phyloP scores from a whole-genome alignment of 1,140 invertebrate genomes.

The Psix sp. region DNA sequence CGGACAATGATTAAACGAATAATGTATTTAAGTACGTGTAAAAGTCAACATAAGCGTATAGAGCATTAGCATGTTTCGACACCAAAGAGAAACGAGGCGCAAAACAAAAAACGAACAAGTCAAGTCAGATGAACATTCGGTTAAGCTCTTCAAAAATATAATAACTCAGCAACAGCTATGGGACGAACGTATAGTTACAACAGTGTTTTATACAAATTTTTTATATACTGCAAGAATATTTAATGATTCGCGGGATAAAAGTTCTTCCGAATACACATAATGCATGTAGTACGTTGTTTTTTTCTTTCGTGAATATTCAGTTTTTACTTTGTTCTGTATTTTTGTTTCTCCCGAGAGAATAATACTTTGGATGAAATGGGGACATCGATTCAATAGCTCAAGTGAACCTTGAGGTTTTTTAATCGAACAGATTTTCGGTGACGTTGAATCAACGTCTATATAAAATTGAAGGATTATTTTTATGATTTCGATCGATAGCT shows the following conservation, averaged over 20 bases:
- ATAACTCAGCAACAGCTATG: conserved; percentile 43
- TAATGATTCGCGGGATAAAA: conserved; percentile 54
- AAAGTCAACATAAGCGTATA: conserved; percentile 39
- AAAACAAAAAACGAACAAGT: conserved; percentile 4
- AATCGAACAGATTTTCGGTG: too few relatives aligned
- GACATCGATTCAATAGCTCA: conserved; percentile 42
- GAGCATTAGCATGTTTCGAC: conserved; percentile 45
- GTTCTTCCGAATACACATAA: conserved; percentile 67
- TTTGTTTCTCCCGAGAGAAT: conserved; percentile 37
- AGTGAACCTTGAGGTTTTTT: conserved; percentile 23
- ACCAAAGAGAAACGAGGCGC: conserved; percentile 64
- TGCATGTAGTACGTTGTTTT: conserved; percentile 32
- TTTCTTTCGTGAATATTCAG: conserved; percentile 48
- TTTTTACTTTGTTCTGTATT: conserved; percentile 19
- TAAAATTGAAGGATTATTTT: too few relatives aligned
- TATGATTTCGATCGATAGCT: not conserved
- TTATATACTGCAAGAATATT: conserved; percentile 62
- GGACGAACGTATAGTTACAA: conserved; percentile 41
- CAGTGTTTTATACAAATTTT: conserved; percentile 63
- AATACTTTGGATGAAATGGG: conserved; percentile 34
- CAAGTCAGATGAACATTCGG: conserved; percentile 55
- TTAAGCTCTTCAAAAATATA: conserved; percentile 56
- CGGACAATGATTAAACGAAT: conserved; percentile 72
- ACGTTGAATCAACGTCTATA: too few relatives aligned
- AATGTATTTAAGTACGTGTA: conserved; percentile 8